Evolutionary conservation across 2,113 vertebrate species (phyloP), one percentile per base, ranked within the genome.

Genomic region (Colaptes auratus): DNA sequence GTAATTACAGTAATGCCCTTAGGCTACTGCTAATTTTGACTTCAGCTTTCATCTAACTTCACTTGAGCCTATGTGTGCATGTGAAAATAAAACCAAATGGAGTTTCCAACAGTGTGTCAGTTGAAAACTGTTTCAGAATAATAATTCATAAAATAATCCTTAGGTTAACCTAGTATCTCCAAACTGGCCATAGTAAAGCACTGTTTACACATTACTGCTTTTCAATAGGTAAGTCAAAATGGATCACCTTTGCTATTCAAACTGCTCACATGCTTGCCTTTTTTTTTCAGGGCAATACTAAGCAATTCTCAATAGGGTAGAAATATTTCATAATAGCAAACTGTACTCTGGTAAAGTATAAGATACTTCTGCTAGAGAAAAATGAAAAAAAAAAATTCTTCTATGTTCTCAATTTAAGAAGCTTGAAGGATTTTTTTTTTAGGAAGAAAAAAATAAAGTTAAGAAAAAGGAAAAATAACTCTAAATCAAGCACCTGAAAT

Each of bases 1-100:
- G 85, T 96, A 97, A 96, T 96, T 97, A 82, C 63, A 88, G 59
- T 67, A 76, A 82, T 84, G 42, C 30, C 92, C 60, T 93, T 53
- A 89, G 90, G 92, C 88, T 74, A 71, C n/a, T 35, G 46, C 42
- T 93, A 86, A 94, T 96, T 93, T 92, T 55, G 67, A 7, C 72
- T 89, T 86, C 75, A 93, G 20, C n/a, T 94, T 94, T 93, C 59
- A 86, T 93, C 16, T 84, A 82, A 69, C 21, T 83, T 72, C 13
- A 39, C 12, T 92, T 67, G 31, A 81, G 14, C 19, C n/a, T 56
- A 21, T 42, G 16, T 50, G 46, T 53, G 31, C 21, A 30, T 74
- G 16, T 48, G n/a, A 72, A 84, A 77, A 74, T 7, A 18, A 88
- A 94, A 90, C 48, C 4, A 87, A 85, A 82, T 35, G 10, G 2